A percentile compares a stretch with the other conserved stretches of the same genome.
Conservation (phyloP, 2,113 vertebrate genomes). For the Phalacrocorax aristotelis region DNA sequence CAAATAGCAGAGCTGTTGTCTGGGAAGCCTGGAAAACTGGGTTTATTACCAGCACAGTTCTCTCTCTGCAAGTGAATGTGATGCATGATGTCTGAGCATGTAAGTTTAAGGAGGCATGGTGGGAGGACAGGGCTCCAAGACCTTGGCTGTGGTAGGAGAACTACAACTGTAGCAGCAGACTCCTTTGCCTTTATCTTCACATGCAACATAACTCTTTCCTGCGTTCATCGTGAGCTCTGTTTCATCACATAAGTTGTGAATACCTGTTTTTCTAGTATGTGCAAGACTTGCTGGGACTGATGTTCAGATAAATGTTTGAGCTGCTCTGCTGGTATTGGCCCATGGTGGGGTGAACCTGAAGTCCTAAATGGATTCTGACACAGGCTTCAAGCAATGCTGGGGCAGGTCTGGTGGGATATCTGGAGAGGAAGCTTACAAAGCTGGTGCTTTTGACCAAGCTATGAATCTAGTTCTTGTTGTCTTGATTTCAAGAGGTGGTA, state of each 20-base stretch:
- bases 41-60: neutral
- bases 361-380: neutral
- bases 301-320: neutral
- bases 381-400: neutral
- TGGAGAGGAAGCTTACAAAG: neutral
- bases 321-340: neutral
- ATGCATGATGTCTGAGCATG: neutral
- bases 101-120: neutral
- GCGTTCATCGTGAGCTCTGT: neutral
- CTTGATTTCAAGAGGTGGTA: neutral
- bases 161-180: neutral
- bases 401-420: neutral
- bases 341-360: neutral
- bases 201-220: neutral
- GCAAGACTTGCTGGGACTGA: neutral
- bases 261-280: neutral
- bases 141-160: neutral
- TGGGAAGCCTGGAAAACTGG: conserved; percentile 4
- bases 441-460: neutral
- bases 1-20: neutral
- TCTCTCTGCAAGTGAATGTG: neutral
- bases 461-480: neutral
- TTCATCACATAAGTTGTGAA: neutral
- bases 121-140: neutral
- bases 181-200: neutral